A percentile compares a stretch with the other conserved stretches of the same genome.
Conservation (phyloP, 2,888 invertebrate genomes). For the Adineta ricciae region DNA sequence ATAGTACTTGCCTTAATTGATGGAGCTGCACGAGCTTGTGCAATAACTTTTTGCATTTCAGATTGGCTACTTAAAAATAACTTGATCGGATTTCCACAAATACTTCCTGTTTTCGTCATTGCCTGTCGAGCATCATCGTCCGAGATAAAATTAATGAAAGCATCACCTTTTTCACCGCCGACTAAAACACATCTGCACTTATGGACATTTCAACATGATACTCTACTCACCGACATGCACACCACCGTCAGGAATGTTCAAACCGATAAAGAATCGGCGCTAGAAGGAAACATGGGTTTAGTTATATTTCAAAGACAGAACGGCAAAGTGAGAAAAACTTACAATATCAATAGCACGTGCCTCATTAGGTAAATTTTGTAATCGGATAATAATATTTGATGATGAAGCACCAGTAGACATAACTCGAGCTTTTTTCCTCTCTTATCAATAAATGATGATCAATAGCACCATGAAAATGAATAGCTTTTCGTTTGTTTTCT, state of each 20-base stretch:
- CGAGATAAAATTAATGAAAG: conserved; percentile 92
- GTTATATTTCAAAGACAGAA: no score
- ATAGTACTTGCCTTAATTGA: conserved; percentile 48
- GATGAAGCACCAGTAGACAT: background rate
- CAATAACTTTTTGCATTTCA: conserved; percentile 58
- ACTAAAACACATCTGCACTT: conserved; percentile 65
- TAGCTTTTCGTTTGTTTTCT: background rate
- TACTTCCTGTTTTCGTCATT: conserved; percentile 77
- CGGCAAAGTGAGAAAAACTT: conserved; percentile 35
- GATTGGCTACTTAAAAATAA: conserved; percentile 81
- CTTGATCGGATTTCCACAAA: conserved; percentile 77
- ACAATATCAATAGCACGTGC: conserved; percentile 88
- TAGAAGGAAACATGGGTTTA: background rate
- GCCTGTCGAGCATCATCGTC: conserved; percentile 97
- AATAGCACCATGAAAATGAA: conserved; percentile 7
- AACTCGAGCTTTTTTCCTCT: background rate
- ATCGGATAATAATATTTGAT: conserved; percentile 88
- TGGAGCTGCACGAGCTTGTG: conserved; percentile 23
- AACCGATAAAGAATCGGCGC: conserved; percentile 85
- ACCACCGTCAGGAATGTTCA: conserved; percentile 94
- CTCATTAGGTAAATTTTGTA: conserved; percentile 94
- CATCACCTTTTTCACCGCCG: conserved; percentile 95
- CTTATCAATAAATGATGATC: background rate
- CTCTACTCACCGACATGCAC: conserved; percentile 71
- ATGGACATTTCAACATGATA: background rate